Evolutionary conservation across 2,113 vertebrate species (phyloP), one percentile per base, ranked within the genome.

Genomic region (Gulo gulo): DNA sequence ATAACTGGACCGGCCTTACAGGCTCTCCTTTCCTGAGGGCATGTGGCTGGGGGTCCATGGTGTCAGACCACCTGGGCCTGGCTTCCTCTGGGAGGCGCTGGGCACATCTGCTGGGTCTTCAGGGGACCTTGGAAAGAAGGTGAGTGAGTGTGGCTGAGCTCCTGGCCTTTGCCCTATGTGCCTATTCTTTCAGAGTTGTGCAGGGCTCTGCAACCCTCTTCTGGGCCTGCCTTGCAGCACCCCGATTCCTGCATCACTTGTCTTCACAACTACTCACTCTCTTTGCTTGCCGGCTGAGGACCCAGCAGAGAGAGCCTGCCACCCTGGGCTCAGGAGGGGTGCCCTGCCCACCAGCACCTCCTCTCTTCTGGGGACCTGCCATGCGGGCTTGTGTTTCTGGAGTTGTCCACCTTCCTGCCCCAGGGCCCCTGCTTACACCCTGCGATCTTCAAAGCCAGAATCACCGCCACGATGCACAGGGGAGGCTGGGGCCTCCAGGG

Each of bases 11-110:
- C 4, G 21, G n/a, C 47, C 39, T 21, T 7, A 6, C 9, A 42
- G 50, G 79, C 0, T 4, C 9, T 36, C 23, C 42, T 89, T 57
- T 47, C 52, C 12, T 50, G 26, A 16, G 3, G 65, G 7, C 1
- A 0, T n/a, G 36, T 39, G 24, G 12, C 42, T 47, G 39, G 69
- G 21, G 2, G 20, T 61, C n/a, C 45, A 71, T 34, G 24, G 1
- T 1, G 12, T 65, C 76, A 74, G 86, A 47, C 26, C 0, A 0
- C 55, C 50, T 82, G 31, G 24, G 21, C 4, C 45, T 76, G 45
- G 34, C 34, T 47, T 94, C 50, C 4, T 74, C 8, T 0, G 0
- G 50, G 20, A 71, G 36, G 3, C 5, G 14, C 26, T 2, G 59
- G 50, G 9, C 2, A 10, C 4, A 47, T 13, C 31, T 47, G 45